A percentile compares a stretch with the other conserved stretches of the same genome.
These are phyloP conservation scores for Cloeon dipterum DNA, from an alignment of 2,888 invertebrate species.

Conservation along the genomic window DNA sequence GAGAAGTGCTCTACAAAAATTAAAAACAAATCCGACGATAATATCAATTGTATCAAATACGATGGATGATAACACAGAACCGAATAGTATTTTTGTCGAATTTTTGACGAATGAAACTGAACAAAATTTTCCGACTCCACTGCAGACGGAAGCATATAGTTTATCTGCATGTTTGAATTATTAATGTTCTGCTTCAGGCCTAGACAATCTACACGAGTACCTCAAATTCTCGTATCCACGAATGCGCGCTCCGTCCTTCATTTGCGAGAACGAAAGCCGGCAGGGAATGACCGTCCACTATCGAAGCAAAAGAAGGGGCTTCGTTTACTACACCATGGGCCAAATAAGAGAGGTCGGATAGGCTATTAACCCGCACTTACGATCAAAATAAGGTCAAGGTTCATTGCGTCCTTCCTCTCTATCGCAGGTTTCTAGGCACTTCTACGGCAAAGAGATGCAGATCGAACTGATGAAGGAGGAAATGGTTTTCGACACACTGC, in stretches of 20 bases:
- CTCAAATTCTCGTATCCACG: conserved; percentile 86
- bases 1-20: no score
- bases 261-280: conserved; percentile 84
- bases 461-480: conserved; percentile 78
- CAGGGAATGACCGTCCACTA: conserved; percentile 86
- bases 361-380: background rate
- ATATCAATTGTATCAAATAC: no score
- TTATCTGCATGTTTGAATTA: no score
- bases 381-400: background rate
- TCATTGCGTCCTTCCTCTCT: no score
- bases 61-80: no score
- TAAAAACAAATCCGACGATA: no score
- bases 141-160: no score
- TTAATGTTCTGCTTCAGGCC: no score
- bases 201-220: conserved; percentile 94
- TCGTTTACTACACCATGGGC: conserved; percentile 92
- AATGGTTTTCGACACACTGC: conserved; percentile 68
- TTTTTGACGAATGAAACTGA: no score
- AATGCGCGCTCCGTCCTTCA: conserved; percentile 81
- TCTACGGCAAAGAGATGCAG: conserved; percentile 85
- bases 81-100: no score
- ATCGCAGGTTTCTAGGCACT: conserved; percentile 60
- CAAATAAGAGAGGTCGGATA: conserved; percentile 57
- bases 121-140: no score
- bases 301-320: conserved; percentile 77